Base-by-base conservation (phyloP, 2,113 vertebrate genomes). In the Gasterosteus nipponicus region DNA sequence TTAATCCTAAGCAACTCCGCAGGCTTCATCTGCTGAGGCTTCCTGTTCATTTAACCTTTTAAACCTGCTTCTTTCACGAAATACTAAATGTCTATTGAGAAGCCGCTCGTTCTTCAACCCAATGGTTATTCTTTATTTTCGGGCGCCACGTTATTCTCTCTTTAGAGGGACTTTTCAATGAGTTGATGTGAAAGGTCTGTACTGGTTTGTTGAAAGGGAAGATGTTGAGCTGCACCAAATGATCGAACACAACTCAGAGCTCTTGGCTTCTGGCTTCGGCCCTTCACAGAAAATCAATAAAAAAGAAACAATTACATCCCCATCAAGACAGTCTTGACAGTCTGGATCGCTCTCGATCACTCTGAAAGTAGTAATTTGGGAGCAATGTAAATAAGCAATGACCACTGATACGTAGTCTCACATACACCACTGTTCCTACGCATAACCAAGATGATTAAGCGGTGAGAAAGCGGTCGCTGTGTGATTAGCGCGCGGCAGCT, bases 61-160 rank as follows among this genome's bases (percentile, higher is more conserved):
- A 49, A 85, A 82, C 26, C 41, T 49, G 39, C 61, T 57, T 42
- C 61, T 57, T 42, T 51, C 41, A 49, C 26, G 60, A 29, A 22
- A 10, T 7, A 47, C 26, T 1, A 46, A 22, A 42, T 61, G 8
- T 62, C 19, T 51, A 31, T 58, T 22, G 10, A 44, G 53, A 31
- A 2, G 8, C 18, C 41, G n/a, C 39, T 4, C 38, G 10, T 6
- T 41, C 49, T 58, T 63, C 19, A 56, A n/a, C 56, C 16, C 16
- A 26, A 2, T 3, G 5, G 9, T 66, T 46, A 3, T 16, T 73
- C 26, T 62, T 16, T 73, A 19, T 62, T 73, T 77, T 58, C 7
- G 38, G 18, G 26, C 2, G 6, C 49, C n/a, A 1, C 26, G 10
- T 49, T 65, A 57, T 14, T n/a, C 11, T 8, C 15, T 19, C 29